phyloP scores from a whole-genome alignment of 2,888 invertebrate species.

The Leptinotarsa rubiginosa region DNA sequence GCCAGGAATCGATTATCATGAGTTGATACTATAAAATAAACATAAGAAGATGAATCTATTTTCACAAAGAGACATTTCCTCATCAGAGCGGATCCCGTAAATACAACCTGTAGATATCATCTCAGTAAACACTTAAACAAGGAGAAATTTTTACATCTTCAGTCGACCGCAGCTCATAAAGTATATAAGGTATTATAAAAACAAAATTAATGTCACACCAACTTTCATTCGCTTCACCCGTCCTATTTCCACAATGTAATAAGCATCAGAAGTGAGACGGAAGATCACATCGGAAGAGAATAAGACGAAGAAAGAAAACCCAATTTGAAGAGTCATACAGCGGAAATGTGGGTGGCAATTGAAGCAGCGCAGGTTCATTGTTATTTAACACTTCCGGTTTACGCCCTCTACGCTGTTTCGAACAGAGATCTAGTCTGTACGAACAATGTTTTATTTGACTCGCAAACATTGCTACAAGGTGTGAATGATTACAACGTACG shows the following conservation, averaged over 20 bases:
- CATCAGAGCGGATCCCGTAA: no score
- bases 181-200: not conserved
- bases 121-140: no score
- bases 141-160: no score
- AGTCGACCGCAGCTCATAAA: no score
- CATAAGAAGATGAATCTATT: no score
- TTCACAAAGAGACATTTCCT: no score
- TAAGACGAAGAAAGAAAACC: constrained; percentile 1
- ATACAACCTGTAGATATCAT: no score
- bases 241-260: constrained; percentile 4
- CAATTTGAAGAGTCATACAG: constrained; percentile 27
- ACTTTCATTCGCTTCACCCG: not conserved
- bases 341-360: constrained; percentile 58
- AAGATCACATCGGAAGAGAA: not conserved
- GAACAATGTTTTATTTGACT: constrained; percentile 18
- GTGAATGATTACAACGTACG: not conserved
- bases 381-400: constrained; percentile 61
- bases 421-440: constrained; percentile 19
- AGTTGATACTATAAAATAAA: no score
- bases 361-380: constrained; percentile 60
- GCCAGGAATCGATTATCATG: no score
- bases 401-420: constrained; percentile 51
- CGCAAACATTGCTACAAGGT: constrained; percentile 28
- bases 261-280: not conserved
- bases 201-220: not conserved